Evolutionary conservation across 2,888 invertebrate genomes (phyloP), one percentile per base, ranked within the genome.

Genomic region (Leuctra nigra): DNA sequence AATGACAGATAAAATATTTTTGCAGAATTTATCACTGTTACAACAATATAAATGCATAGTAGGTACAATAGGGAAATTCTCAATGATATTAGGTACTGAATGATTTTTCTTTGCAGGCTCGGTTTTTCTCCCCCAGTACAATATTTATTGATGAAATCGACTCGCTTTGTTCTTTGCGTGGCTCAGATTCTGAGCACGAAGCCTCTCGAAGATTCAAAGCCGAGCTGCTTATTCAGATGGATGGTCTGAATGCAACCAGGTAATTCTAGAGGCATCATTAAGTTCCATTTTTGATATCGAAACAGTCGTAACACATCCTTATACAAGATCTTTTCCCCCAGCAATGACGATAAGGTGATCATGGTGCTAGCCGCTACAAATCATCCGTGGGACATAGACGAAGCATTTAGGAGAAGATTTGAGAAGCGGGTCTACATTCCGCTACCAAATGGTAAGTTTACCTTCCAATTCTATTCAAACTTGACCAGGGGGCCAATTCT

Each of bases 141-240:
- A 97, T 99, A 67, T 99, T 99, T 73, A 93, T 99, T 59, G 98
- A 99, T 75, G 98, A 99, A 80, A 98, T 99, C 61, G 98, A 99
- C 77, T 95, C 97, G 23, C 75, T 98, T 61, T 97, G 97, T 71
- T 95, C 95, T 16, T 83, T 92, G 62, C 81, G 97, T 70, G 98
- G 98, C 56, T 90, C 92, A 0, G 95, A 95, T 70, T 89, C 91
- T 14, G 99, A 99, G 72, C 98, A 99, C 72, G 98, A 99, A 75
- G 97, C 98, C 4, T 95, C 94, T 62, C 78, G 97, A 35, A 81
- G 98, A 64, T 96, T 98, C 55, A 99, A 99, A 76, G 94, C 96
- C 0, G 98, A 99, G 75, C 79, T 99, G 58, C 81, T 99, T 18
- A 93, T 97, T 64, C 98, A 99, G 77, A 98, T 99, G 97, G 98